These are phyloP conservation scores for Omphaloscelis lunosa DNA, from an alignment of 2,888 invertebrate species.

Conservation along the genomic window DNA sequence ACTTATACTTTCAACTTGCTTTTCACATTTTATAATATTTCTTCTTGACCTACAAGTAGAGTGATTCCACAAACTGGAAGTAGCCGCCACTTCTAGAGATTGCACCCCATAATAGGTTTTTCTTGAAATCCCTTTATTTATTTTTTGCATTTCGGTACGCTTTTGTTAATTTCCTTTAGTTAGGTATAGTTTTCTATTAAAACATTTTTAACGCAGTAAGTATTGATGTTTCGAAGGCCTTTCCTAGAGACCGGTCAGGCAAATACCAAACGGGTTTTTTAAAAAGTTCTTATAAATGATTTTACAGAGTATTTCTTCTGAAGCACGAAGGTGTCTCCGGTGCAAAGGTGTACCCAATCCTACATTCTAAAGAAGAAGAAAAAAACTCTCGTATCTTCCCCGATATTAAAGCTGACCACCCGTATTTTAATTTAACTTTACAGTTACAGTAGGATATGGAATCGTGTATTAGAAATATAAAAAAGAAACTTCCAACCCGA, in stretches of 20 bases:
- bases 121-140: slow-evolving; percentile 13
- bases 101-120: slow-evolving; percentile 14
- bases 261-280: not conserved
- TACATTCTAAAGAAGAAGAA: too few relatives aligned
- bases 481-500: not conserved
- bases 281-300: not conserved
- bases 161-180: slow-evolving; percentile 14
- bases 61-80: slow-evolving; percentile 10
- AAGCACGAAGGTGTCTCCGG: not conserved
- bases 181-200: not conserved
- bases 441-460: not conserved
- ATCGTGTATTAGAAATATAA: not conserved
- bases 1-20: not conserved
- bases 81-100: slow-evolving; percentile 17
- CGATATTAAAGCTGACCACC: too few relatives aligned
- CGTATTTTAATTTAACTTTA: not conserved
- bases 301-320: not conserved
- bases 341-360: too few relatives aligned
- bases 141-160: not conserved
- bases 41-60: not conserved
- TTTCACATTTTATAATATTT: slow-evolving; percentile 3
- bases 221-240: not conserved
- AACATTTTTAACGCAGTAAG: slow-evolving; percentile 5
- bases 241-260: not conserved
- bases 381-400: too few relatives aligned